phyloP scores from a whole-genome alignment of 2,888 invertebrate genomes.

The Zootermopsis nevadensis region DNA sequence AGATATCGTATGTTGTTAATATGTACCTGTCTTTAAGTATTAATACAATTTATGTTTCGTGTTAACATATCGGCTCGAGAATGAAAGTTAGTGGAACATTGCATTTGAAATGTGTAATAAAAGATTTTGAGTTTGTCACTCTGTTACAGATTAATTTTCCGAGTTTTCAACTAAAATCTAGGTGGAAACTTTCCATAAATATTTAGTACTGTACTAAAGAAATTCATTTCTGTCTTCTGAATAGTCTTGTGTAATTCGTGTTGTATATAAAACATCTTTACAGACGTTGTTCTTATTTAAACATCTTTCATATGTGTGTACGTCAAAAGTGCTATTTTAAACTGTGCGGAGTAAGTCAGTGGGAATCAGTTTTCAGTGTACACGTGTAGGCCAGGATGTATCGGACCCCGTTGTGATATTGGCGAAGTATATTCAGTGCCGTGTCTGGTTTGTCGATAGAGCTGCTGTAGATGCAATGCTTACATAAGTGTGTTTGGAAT shows the following conservation, averaged over 20 bases:
- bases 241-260: no score
- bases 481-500: background rate
- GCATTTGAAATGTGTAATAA: background rate
- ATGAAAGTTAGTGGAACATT: background rate
- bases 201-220: background rate
- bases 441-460: background rate
- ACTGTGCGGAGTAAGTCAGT: background rate
- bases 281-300: no score
- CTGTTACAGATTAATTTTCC: background rate
- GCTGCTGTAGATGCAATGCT: background rate
- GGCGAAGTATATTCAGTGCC: background rate
- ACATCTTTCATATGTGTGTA: background rate
- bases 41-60: background rate
- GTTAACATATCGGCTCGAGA: background rate
- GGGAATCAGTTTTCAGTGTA: background rate
- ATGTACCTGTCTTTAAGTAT: background rate
- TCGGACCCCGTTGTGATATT: background rate
- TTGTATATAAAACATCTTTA: no score
- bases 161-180: conserved; percentile 4
- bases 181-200: conserved; percentile 5
- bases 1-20: background rate
- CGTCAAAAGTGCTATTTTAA: background rate
- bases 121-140: background rate
- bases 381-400: background rate
- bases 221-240: no score